Conservation (phyloP, 2,113 vertebrate genomes). For the Cisticola juncidis region DNA sequence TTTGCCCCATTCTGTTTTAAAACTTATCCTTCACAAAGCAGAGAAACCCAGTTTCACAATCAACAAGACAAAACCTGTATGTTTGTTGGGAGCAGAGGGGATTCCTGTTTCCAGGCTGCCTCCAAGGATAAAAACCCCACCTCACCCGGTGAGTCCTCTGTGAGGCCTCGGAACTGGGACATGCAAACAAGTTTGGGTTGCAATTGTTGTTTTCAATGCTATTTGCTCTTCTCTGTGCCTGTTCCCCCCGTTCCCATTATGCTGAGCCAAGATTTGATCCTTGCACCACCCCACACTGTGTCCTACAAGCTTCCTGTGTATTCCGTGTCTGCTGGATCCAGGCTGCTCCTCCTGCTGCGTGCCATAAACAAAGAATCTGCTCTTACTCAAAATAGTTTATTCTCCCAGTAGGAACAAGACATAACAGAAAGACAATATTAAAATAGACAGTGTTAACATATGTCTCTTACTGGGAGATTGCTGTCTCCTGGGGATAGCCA, state of each 20-base stretch:
- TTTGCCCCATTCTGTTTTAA: not conserved
- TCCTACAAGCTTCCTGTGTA: not conserved
- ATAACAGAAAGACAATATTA: not conserved
- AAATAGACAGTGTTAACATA: not conserved
- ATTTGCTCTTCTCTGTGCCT: not conserved
- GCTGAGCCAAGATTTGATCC: not conserved
- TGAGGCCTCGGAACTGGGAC: not conserved
- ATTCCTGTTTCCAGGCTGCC: not conserved
- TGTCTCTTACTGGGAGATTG: not conserved
- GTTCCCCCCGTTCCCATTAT: not conserved
- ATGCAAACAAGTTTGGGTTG: not conserved
- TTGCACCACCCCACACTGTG: rapidly evolving
- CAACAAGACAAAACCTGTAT: not conserved
- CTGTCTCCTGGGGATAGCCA: not conserved
- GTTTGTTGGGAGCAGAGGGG: not conserved
- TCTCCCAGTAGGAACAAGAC: constrained; percentile 2
- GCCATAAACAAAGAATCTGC: not conserved
- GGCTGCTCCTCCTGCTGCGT: not conserved
- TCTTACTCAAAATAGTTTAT: not conserved
- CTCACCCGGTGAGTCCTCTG: not conserved
- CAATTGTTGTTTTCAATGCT: not conserved
- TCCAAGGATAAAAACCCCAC: not conserved
- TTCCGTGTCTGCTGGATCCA: not conserved
- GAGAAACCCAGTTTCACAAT: not conserved
- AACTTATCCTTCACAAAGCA: not conserved